A percentile compares a stretch with the other conserved stretches of the same genome.
Conservation (phyloP, 2,888 invertebrate genomes). For the Plebejus anna region DNA sequence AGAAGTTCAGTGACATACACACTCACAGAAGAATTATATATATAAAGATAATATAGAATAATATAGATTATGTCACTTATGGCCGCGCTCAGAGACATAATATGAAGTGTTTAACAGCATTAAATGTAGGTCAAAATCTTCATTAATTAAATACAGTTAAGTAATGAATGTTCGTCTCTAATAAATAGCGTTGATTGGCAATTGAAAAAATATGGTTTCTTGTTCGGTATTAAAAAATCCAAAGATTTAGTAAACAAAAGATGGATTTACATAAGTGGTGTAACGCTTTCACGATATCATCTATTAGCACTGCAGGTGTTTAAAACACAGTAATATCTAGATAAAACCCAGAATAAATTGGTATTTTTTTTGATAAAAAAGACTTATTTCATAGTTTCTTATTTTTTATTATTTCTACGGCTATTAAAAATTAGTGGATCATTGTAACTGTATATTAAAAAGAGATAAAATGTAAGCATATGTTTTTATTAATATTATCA, state of each 20-base stretch:
- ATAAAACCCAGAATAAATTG: neutral
- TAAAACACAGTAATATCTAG: neutral
- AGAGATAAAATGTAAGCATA: neutral
- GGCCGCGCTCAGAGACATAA: too few species aligned
- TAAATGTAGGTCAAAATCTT: too few species aligned
- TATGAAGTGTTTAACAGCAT: too few species aligned
- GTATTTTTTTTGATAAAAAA: neutral
- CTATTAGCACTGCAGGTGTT: constrained; percentile 2
- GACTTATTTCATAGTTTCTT: neutral
- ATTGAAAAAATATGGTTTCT: neutral
- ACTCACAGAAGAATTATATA: too few species aligned
- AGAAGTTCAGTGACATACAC: too few species aligned
- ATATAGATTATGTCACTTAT: too few species aligned
- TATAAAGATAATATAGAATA: too few species aligned
- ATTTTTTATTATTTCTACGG: neutral
- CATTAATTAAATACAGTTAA: too few species aligned
- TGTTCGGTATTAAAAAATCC: neutral
- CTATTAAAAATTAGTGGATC: neutral
- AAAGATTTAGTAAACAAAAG: neutral
- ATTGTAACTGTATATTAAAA: neutral
- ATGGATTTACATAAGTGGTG: neutral
- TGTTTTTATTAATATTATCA: neutral
- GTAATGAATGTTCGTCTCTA: too few species aligned
- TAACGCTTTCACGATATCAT: neutral
- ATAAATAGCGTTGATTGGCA: too few species aligned